phyloP scores from a whole-genome alignment of 2,797 vertebrate genomes.

The Sibirionetta formosa region DNA sequence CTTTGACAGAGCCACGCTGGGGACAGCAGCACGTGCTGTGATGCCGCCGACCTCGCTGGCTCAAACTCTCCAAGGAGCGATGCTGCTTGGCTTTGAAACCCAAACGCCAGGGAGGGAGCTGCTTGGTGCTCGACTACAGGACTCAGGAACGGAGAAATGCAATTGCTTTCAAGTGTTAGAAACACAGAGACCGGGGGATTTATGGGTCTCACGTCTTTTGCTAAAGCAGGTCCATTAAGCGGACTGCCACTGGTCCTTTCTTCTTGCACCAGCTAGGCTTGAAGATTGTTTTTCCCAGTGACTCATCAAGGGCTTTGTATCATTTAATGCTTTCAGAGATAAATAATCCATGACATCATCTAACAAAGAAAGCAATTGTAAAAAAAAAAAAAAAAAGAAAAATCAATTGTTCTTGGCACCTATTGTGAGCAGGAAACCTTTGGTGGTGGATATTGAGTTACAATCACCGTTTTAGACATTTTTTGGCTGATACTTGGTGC shows the following conservation, averaged over 20 bases:
- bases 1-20: neutral
- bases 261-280: neutral
- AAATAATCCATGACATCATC: conserved; percentile 2
- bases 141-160: neutral
- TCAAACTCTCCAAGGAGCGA: neutral
- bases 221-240: neutral
- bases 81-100: neutral
- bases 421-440: neutral
- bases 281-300: neutral
- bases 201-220: neutral
- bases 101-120: neutral
- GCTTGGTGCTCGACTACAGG: fast-evolving
- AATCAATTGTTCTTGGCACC: neutral
- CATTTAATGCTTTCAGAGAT: neutral
- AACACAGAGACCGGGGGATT: neutral
- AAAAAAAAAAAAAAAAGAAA: neutral
- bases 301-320: neutral
- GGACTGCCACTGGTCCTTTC: neutral
- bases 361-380: conserved; percentile 12
- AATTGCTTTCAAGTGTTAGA: neutral
- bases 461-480: neutral
- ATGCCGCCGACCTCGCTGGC: neutral
- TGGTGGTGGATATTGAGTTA: neutral
- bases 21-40: neutral
- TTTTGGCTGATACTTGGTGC: neutral